Base-by-base conservation (phyloP, 2,113 vertebrate genomes). In the Oxyura jamaicensis region DNA sequence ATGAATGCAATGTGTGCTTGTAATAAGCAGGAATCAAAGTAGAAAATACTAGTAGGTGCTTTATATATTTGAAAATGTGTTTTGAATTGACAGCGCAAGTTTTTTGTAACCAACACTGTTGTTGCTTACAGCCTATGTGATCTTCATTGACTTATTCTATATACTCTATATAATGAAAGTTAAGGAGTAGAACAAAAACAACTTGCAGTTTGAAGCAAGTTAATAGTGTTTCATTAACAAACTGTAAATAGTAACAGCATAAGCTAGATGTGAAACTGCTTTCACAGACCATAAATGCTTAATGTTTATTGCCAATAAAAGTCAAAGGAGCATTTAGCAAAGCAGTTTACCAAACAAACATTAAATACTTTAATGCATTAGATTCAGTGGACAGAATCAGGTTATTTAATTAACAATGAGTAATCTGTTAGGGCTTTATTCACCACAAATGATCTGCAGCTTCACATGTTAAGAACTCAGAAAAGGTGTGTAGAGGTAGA, bases 281-380 rank as follows among this genome's bases (percentile, higher is more conserved):
- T 98, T 98, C 97, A 98, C 97, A 98, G 98, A 88, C 97, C 96
- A 98, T 98, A 98, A 98, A 98, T 98, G 97, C 97, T 98, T 98
- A 98, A 98, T 98, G 98, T 98, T 98, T 98, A 98, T 98, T 97
- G 98, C 97, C 97, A 98, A 98, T 98, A 98, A 98, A 98, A 98
- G 97, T 98, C 98, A 98, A 98, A 98, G 95, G 95, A 98, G 96
- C 97, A 98, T 98, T 98, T 98, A 98, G 97, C 96, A 96, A 97
- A 97, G 96, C 97, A 98, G 98, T 98, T 98, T 98, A 98, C 97
- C 97, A 98, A 98, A 97, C 97, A 98, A 98, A 98, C 97, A 98
- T 97, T 98, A 98, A 98, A 98, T 98, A 98, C 96, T 96, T 97
- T 98, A 98, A 98, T 97, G 96, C 96, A 98, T 98, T 98, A 97